Evolutionary conservation across 2,113 vertebrate species (phyloP), one percentile per base, ranked within the genome.

Genomic region (Acanthochromis polyacanthus): DNA sequence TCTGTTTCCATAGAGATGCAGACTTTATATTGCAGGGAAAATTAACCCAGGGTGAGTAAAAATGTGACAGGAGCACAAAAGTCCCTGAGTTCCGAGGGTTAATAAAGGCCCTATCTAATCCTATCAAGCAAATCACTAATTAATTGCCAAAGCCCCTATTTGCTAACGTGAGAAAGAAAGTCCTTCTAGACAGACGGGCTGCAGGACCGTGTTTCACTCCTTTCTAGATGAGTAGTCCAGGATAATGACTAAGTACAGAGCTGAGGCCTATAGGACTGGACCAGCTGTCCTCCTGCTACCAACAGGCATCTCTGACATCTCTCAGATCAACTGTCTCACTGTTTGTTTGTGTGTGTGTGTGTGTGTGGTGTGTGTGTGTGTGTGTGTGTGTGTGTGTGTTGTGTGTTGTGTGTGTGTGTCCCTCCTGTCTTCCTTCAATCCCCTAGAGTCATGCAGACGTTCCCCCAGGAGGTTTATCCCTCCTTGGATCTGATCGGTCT

Each of bases 361-460:
- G 25, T 64, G 22, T 51, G 2, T 53, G 9, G 10, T 51, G 25
- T 73, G 48, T 36, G 64, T 15, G 20, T 40, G 20, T 22, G 45
- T 32, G 50, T 30, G 23, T 17, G 25, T 62, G n/a, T 63, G 4
- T 65, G 23, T 63, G 10, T 25, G 40, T 48, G 40, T 32, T 32
- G 5, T 46, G 15, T 46, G 23, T 64, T 30, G 23, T 17, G 25
- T 62, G 16, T 63, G 4, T 65, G 19, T 63, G 10, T 25, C 60
- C 30, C 71, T 23, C 43, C 71, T 40, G 40, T 58, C 63, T 69
- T 30, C 64, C 45, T 75, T 77, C 58, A 85, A 66, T 55, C 72
- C 51, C 70, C 64, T 65, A 25, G 46, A 56, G 83, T 65, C 78
- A 71, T 69, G 60, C 78, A 81, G 77, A 72, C 46, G n/a, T 58